Evolutionary conservation across 92 coral and sea anemone genomes (phyloP), one percentile per base, ranked within the genome.

Genomic region (Phenganax subtilis): DNA sequence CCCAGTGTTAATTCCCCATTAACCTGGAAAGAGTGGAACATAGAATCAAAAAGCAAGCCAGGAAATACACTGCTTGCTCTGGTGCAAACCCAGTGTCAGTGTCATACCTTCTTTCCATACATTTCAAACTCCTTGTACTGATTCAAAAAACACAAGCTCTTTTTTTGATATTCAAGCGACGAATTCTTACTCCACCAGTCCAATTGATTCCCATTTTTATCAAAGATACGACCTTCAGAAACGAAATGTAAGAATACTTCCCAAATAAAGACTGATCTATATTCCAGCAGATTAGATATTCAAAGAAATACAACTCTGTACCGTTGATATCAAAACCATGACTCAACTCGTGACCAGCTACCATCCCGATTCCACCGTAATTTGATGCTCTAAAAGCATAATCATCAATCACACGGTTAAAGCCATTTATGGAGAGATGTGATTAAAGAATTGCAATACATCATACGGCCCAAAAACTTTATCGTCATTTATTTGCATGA

Each of bases 161-260:
- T 82, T 15, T 25, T 73, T 0, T 9, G 8, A 57, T 28, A 82
- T 51, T 73, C 52, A 10, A 29, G 47, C 16, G 72, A n/a, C 10
- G 85, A 72, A 60, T 82, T 63, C 51, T 8, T 10, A 9, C 80
- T 57, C 85, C 85, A 82, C 85, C 85, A 82, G 31, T 72, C 72
- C 5, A 28, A 54, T 3, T 6, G 12, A 37, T 82, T 82, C 16
- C 85, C 85, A 71, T 82, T 12, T 20, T 82, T 82, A 31, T 82
- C 80, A 82, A 11, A 75, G 31, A 12, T 15, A 12, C 85, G 85
- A 82, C 85, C 85, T 82, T 28, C 0, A 63, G 28, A 55, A 17
- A 14, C 55, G 10, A 52, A 1, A 20, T 11, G 0, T 28, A 10
- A 25, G 6, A 61, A 28, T 15, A 17, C 8, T 14, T 61, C n/a